phyloP scores from a whole-genome alignment of 2,113 vertebrate genomes.

The Speoplatyrhinus poulsoni region DNA sequence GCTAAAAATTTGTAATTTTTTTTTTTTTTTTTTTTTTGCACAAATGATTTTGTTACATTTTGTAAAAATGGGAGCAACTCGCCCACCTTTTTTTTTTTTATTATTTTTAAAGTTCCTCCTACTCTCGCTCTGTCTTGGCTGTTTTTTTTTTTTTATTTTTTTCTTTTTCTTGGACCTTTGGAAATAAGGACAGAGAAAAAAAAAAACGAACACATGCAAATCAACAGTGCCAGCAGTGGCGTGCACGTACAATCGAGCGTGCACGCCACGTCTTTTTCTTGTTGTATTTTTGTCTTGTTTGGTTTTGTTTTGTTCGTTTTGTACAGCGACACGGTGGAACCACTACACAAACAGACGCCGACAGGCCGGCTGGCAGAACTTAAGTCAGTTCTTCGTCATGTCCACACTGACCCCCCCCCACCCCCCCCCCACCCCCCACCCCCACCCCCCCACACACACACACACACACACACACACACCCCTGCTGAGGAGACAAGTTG shows the following conservation, averaged over 20 bases:
- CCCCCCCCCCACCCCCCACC: conserved; percentile 4
- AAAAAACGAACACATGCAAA: not conserved
- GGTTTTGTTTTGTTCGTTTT: conserved; percentile 20
- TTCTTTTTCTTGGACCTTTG: too few species aligned
- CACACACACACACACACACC: conserved; percentile 4
- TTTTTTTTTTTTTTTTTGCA: not conserved
- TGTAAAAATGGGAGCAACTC: not conserved
- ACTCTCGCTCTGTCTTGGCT: not conserved
- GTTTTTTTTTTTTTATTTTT: not conserved
- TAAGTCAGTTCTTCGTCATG: conserved; percentile 46
- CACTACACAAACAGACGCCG: conserved; percentile 50
- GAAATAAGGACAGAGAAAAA: too few species aligned
- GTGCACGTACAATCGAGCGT: not conserved
- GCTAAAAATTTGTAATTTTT: not conserved
- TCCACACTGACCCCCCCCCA: too few species aligned
- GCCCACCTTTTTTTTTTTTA: not conserved
- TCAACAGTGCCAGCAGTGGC: conserved; percentile 32
- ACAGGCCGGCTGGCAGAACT: conserved; percentile 62
- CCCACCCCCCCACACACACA: not conserved
- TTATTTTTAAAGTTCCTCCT: not conserved
- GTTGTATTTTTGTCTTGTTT: too few species aligned
- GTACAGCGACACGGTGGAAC: conserved; percentile 59
- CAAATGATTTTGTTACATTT: not conserved
- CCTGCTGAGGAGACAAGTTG: conserved; percentile 49
- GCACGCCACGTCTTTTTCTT: conserved; percentile 7